Percentiles rank a stretch among this genome's conserved stretches.
These are phyloP conservation scores for Ciconia boyciana DNA, from an alignment of 2,113 vertebrate species.

Conservation along the genomic window DNA sequence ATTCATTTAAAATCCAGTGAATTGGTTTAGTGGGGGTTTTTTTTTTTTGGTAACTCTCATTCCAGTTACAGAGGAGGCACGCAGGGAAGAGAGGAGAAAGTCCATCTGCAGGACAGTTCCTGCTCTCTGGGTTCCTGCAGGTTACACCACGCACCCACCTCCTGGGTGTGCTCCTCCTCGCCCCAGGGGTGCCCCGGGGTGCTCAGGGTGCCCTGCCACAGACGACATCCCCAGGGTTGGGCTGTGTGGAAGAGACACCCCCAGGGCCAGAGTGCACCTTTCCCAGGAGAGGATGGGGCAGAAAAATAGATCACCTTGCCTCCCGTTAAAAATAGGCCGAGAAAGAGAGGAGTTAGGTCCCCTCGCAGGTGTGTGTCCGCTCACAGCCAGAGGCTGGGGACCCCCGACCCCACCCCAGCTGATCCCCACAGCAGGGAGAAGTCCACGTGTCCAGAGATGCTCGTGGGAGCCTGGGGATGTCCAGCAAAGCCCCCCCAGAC, in stretches of 20 bases:
- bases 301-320: neutral
- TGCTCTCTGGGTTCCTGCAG: neutral
- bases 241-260: neutral
- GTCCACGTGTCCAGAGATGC: neutral
- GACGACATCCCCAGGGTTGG: accelerated
- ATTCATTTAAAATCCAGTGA: conserved; percentile 32
- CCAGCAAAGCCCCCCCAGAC: neutral
- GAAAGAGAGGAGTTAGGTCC: neutral
- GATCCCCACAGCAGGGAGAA: neutral
- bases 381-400: neutral
- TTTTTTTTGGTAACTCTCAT: neutral
- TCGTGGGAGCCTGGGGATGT: neutral
- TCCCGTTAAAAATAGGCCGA: neutral
- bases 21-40: neutral
- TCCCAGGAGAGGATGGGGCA: neutral
- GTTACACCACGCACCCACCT: neutral
- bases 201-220: neutral
- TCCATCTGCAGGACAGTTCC: neutral
- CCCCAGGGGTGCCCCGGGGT: neutral
- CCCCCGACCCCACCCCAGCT: neutral
- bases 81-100: neutral
- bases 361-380: accelerated
- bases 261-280: neutral
- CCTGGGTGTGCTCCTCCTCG: neutral
- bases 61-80: neutral